These are phyloP conservation scores for Sander lucioperca DNA, from an alignment of 2,113 vertebrate species.

Conservation along the genomic window DNA sequence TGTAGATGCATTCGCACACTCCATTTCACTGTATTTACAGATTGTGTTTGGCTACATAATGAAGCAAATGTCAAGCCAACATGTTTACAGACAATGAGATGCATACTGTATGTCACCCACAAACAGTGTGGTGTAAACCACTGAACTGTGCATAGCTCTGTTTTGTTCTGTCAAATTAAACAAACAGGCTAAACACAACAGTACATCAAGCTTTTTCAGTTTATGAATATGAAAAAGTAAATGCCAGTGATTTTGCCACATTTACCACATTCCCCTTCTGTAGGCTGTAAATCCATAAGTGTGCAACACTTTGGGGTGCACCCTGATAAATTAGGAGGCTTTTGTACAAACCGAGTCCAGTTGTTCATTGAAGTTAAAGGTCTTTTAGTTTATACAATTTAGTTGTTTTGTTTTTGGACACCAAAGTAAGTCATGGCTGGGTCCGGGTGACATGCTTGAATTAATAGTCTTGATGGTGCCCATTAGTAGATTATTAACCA, in stretches of 20 bases:
- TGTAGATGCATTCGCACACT: too few relatives aligned
- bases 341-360: neutral
- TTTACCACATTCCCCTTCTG: neutral
- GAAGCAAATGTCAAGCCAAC: neutral
- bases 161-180: conserved; percentile 23
- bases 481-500: too few relatives aligned
- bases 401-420: neutral
- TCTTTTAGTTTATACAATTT: neutral
- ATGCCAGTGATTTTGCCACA: neutral
- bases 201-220: neutral
- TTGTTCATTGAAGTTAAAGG: neutral
- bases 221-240: neutral
- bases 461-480: neutral
- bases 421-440: neutral
- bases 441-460: neutral
- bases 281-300: too few relatives aligned
- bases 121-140: conserved; percentile 20
- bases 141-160: conserved; percentile 14
- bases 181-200: conserved; percentile 20
- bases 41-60: conserved; percentile 3
- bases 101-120: neutral
- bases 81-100: conserved; percentile 45
- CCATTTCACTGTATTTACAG: neutral
- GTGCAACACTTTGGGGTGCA: neutral
- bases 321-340: neutral